Evolutionary conservation across 2,113 vertebrate species (phyloP).

Genomic region (Corydoras sp.): DNA sequence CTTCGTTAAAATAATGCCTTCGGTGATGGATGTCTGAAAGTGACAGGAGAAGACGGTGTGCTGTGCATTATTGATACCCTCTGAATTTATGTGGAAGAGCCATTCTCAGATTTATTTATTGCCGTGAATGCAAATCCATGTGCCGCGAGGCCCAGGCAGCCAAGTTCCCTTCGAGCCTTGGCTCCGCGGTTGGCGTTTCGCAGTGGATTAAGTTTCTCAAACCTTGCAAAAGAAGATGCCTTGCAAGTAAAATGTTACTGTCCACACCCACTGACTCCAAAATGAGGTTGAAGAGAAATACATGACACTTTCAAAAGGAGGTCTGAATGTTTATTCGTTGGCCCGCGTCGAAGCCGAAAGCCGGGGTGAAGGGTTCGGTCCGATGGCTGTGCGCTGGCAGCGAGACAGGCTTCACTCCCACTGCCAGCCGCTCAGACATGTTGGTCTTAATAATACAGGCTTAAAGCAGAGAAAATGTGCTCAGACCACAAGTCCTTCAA

Average conservation of each 20-base stretch:
- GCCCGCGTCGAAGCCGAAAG: conserved; percentile 35
- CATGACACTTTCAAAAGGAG: conserved; percentile 48
- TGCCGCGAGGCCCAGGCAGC: conserved; percentile 19
- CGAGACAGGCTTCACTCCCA: conserved; percentile 26
- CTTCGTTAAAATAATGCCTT: background rate
- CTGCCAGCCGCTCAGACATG: conserved; percentile 34
- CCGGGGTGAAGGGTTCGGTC: conserved; percentile 41
- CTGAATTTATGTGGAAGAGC: conserved; percentile 11
- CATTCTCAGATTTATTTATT: conserved; percentile 34
- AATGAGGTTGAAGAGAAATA: conserved; percentile 29
- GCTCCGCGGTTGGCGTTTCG: conserved; percentile 25
- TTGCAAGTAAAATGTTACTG: conserved; percentile 43
- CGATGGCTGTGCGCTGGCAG: conserved; percentile 33
- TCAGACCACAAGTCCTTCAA: conserved; percentile 22
- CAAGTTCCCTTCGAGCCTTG: conserved; percentile 37
- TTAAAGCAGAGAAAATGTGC: conserved; percentile 32
- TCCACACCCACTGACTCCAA: conserved; percentile 39
- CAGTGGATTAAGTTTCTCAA: conserved; percentile 41
- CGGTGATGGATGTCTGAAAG: background rate
- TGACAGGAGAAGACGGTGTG: conserved; percentile 4
- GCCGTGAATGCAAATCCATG: conserved; percentile 36
- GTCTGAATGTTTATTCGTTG: conserved; percentile 26
- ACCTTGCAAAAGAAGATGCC: conserved; percentile 42
- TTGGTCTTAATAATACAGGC: conserved; percentile 31
- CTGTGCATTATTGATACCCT: conserved; percentile 18